phyloP scores from a whole-genome alignment of 2,888 invertebrate species.

The Hedychridium roseum region DNA sequence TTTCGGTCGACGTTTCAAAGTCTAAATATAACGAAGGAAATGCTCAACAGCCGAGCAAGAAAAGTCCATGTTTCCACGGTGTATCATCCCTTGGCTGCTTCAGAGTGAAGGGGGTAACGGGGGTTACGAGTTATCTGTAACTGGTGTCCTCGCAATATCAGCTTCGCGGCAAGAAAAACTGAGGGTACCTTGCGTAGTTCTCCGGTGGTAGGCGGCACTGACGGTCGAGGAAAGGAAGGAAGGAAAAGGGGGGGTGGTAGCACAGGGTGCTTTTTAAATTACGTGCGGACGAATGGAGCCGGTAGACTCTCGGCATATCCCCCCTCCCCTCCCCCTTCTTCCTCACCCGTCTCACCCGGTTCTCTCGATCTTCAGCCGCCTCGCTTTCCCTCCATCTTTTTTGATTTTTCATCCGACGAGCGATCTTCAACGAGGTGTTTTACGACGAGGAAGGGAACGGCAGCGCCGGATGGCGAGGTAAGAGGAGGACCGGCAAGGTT shows the following conservation, averaged over 20 bases:
- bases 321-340: neutral
- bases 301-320: conserved; percentile 5
- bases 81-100: too few species aligned
- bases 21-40: too few species aligned
- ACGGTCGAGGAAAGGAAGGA: too few species aligned
- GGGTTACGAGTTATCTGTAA: conserved; percentile 16
- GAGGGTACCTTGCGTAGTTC: too few species aligned
- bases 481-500: neutral
- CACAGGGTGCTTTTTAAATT: conserved; percentile 24
- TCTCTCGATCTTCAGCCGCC: neutral
- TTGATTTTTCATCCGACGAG: conserved; percentile 24
- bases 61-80: too few species aligned
- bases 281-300: conserved; percentile 26
- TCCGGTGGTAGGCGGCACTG: conserved; percentile 16
- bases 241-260: conserved; percentile 14
- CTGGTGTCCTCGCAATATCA: conserved; percentile 21
- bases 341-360: neutral
- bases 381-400: conserved; percentile 7
- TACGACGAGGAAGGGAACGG: neutral
- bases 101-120: neutral
- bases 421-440: conserved; percentile 9
- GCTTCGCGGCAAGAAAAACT: neutral
- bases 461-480: neutral
- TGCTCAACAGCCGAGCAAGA: too few species aligned
- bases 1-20: too few species aligned